Percentiles rank a stretch among this genome's conserved stretches.
Conservation (phyloP, 2,113 vertebrate species). For the Chaenocephalus aceratus region DNA sequence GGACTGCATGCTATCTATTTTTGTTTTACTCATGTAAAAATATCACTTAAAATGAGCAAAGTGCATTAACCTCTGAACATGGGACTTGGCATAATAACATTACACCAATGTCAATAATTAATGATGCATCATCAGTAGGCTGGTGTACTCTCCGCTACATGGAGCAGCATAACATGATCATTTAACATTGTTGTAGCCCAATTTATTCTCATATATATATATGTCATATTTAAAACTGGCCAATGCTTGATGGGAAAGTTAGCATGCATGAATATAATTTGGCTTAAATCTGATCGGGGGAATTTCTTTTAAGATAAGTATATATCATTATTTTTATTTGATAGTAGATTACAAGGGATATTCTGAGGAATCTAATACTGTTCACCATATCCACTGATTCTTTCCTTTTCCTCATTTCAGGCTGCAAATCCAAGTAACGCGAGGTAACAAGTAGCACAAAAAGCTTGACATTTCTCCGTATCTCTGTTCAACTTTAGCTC, state of each 20-base stretch:
- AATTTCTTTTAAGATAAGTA: slow-evolving; percentile 29
- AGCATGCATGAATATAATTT: slow-evolving; percentile 63
- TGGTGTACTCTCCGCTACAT: slow-evolving; percentile 9
- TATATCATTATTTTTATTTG: slow-evolving; percentile 26
- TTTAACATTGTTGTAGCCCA: slow-evolving; percentile 18
- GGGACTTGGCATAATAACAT: slow-evolving; percentile 51
- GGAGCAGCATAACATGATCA: slow-evolving; percentile 14
- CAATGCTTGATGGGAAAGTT: slow-evolving; percentile 38
- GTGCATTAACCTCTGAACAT: slow-evolving; percentile 56
- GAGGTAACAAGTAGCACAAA: slow-evolving; percentile 55
- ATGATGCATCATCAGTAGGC: slow-evolving; percentile 24
- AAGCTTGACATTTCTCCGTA: slow-evolving; percentile 41
- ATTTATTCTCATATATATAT: neutral
- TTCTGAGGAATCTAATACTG: slow-evolving; percentile 24
- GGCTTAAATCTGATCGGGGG: slow-evolving; percentile 44
- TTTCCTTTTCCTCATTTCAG: slow-evolving; percentile 48
- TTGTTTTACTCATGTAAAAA: slow-evolving; percentile 56
- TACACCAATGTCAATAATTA: slow-evolving; percentile 36
- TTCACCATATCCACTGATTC: slow-evolving; percentile 20
- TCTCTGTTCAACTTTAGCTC: slow-evolving; percentile 44
- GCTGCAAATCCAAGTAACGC: slow-evolving; percentile 42
- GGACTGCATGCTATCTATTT: slow-evolving; percentile 24
- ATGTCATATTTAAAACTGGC: slow-evolving; percentile 23
- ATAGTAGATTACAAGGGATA: slow-evolving; percentile 7
- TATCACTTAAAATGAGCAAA: slow-evolving; percentile 52